Evolutionary conservation across 2,888 invertebrate genomes (phyloP), one percentile per base, ranked within the genome.

Genomic region (Pseudanteris insignis): DNA sequence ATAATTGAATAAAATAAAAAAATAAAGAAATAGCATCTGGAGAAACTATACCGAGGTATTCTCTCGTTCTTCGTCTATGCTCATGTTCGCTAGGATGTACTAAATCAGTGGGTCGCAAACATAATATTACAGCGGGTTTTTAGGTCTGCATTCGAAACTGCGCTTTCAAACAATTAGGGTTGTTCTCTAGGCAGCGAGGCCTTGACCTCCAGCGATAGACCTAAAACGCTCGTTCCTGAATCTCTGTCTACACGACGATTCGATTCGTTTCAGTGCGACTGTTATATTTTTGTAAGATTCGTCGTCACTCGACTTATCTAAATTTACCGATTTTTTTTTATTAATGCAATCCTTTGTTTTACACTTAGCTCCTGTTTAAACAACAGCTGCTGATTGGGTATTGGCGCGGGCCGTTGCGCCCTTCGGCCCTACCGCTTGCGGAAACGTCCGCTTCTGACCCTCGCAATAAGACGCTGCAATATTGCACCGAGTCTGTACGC

Each of bases 151-250:
- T 46, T 53, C 54, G 50, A 50, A 60, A 25, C 60, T 59, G 40
- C 15, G 60, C 62, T 62, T 59, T 38, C 48, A 29, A 53, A 33
- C 59, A 61, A 64, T 64, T 66, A 65, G 63, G 53, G 54, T 59
- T 63, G 51, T 58, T 57, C 65, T 60, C 64, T 65, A 65, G 66
- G 59, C 64, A 55, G 66, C 61, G 67, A 73, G 75, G 66, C 78
- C 78, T 78, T 77, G 77, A 78, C 78, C 78, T 77, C 73, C 68
- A 72, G 63, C 69, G 67, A 69, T 70, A 72, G 76, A 76, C 73
- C 75, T 74, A 78, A 71, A 78, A 73, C 71, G 68, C 63, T 69
- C 70, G 70, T 69, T 47, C 47, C 47, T 50, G 38, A 54, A 57
- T 58, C 41, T 53, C 57, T 50, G 58, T 54, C 58, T 60, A 65